Evolutionary conservation across 2,888 invertebrate species (phyloP), one percentile per base, ranked within the genome.

Genomic region (Acronicta psi): DNA sequence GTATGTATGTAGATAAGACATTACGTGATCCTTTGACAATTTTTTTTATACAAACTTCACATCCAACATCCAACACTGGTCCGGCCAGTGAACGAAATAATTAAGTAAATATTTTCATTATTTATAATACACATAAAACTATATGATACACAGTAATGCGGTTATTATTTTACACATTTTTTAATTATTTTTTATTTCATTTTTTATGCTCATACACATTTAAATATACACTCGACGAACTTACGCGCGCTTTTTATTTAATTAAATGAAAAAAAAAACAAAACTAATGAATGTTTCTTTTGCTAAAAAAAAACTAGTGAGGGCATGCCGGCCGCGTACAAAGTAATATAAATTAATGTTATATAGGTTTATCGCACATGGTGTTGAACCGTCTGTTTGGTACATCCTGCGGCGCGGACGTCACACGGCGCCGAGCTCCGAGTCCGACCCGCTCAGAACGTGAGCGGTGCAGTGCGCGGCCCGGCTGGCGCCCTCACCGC

Each of bases 61-160:
- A 49, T 51, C 45, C 44, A 34, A 42, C 42, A 43, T 46, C 64
- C 74, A 56, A 63, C 73, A 77, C 88, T 89, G 89, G 88, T 71
- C 88, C 90, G 75, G 90, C 89, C 90, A 88, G 90, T 69, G 76
- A 75, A 75, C 78, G 76, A 69, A 67, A 73, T 76, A 49, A 65
- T 65, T 68, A 73, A 73, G 65, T 75, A 66, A 70, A 65, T 60
- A 68, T 66, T 49, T 67, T 73, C 43, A 73, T 74, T 69, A 66
- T 76, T 64, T 73, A 75, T 80, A 80, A 82, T 87, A 88, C 84
- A 90, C 85, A 83, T 86, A 86, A 81, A 81, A 78, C 86, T 90
- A 91, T 90, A 89, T 87, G 82, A 86, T 88, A 90, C 89, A 89
- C 69, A 75, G 73, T 81, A 80, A 79, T 75, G 76, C 77, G 77